These are phyloP conservation scores for Pedetes capensis DNA, from an alignment of 2,113 vertebrate species.

Conservation along the genomic window DNA sequence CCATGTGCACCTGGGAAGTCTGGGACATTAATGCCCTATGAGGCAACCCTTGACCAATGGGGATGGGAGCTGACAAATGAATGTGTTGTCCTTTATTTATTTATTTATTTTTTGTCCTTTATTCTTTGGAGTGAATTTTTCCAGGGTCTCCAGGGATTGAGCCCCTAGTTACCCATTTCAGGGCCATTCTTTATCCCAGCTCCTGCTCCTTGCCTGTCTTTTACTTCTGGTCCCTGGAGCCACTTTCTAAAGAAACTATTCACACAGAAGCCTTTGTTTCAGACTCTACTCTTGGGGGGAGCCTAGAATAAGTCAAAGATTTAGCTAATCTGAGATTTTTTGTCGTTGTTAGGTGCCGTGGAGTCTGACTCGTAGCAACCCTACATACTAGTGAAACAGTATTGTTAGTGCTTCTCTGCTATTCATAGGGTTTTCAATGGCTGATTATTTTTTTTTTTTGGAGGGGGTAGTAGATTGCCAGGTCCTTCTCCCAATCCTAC, in stretches of 20 bases:
- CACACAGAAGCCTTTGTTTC: background rate
- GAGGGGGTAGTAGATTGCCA: no score
- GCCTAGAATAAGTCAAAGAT: background rate
- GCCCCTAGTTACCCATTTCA: background rate
- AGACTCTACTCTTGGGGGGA: background rate
- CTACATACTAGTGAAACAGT: no score
- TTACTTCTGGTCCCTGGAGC: background rate
- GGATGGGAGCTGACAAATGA: background rate
- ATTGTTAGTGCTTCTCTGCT: no score
- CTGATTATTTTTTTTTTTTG: no score
- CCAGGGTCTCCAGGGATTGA: background rate
- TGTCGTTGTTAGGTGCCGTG: no score
- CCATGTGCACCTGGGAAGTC: background rate
- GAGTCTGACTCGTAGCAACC: no score
- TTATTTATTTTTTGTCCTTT: no score
- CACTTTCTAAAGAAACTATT: background rate
- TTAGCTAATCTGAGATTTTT: background rate
- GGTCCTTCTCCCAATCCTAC: no score
- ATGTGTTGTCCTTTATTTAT: background rate
- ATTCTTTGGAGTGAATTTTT: background rate
- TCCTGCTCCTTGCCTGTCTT: background rate
- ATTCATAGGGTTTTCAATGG: no score
- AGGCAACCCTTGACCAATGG: background rate
- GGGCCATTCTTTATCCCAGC: background rate
- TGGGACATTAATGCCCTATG: background rate